Base-by-base conservation (phyloP, 1,140 invertebrate species). In the Thalassaphorura encarpata region DNA sequence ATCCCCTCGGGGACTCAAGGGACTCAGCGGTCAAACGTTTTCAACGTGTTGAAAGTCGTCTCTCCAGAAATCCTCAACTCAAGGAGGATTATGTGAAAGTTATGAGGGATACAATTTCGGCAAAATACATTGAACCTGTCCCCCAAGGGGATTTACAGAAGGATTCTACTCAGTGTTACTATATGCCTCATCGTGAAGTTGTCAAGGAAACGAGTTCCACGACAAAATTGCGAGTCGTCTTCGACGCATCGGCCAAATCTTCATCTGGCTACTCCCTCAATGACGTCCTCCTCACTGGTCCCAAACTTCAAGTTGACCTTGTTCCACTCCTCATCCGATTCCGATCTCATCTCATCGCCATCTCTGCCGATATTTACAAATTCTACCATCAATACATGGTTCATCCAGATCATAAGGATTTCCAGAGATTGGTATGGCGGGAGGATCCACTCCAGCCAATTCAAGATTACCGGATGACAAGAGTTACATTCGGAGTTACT, bases 401-500 rank as follows among this genome's bases (percentile, higher is more conserved):
- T 1, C 21, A 59, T 28, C 21, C 18, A 16, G 18, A 15, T 18
- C 42, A 47, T 24, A 13, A 13, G 5, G 29, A 57, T 15, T 40
- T 21, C 16, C 53, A 63, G 26, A 26, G 52, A 31, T 57, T 63
- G 13, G 40, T 71, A 13, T 68, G 67, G 60, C 45, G 63, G 31
- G 36, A 56, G 24, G 16, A 24, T 27, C 54, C 50, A 15, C 24
- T 54, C 40, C 28, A 66, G 0, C 51, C 33, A 5, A 21, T 69
- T 19, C 39, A 64, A 42, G 55, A 33, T 16, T 72, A 63, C 54
- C 31, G 66, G 41, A 28, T 72, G 18, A 62, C 60, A 5, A 63
- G 72, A 15, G 66, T 70, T 2, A 71, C 69, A 0, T 69, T 70
- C 42, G 72, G 73, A 0, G 67, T 66, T 6, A 41, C 62, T 1